A percentile compares a stretch with the other conserved stretches of the same genome.
Evolutionary conservation across 2,797 vertebrate species (phyloP).

Genomic region (Schizopygopsis malacanthus): DNA sequence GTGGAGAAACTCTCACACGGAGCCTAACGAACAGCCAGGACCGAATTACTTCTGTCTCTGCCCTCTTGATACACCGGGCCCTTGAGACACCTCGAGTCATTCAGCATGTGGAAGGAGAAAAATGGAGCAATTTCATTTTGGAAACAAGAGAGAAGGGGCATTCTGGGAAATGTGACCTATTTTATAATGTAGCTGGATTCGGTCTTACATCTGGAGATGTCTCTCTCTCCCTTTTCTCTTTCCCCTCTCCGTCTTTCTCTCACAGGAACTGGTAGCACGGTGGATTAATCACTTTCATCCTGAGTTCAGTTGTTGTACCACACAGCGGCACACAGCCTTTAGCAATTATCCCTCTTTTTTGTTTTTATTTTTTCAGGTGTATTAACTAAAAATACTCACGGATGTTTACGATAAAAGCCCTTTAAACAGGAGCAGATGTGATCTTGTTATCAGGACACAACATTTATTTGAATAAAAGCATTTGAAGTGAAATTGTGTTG

Average conservation of each 20-base stretch:
- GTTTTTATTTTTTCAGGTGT: constrained; percentile 37
- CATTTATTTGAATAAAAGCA: neutral
- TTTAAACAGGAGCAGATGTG: constrained; percentile 43
- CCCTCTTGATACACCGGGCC: constrained; percentile 60
- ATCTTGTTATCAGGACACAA: constrained; percentile 7
- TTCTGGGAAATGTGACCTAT: constrained; percentile 59
- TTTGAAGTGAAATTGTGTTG: neutral
- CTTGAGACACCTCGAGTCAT: constrained; percentile 55
- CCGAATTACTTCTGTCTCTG: constrained; percentile 59
- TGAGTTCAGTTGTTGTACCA: constrained; percentile 47
- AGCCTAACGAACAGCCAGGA: constrained; percentile 33
- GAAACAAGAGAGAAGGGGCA: constrained; percentile 48
- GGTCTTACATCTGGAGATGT: constrained; percentile 52
- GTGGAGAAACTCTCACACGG: constrained; percentile 28
- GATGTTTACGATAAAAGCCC: constrained; percentile 15
- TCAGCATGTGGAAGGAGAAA: constrained; percentile 49
- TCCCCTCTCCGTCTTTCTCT: constrained; percentile 42
- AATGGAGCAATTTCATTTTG: constrained; percentile 60
- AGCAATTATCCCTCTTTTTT: constrained; percentile 46
- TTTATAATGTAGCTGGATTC: constrained; percentile 60
- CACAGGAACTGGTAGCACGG: constrained; percentile 45
- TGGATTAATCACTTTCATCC: constrained; percentile 60
- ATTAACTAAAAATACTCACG: constrained; percentile 44
- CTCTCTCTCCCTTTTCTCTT: constrained; percentile 26
- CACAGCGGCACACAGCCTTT: constrained; percentile 35